Evolutionary conservation across 2,113 vertebrate genomes (phyloP), one percentile per base, ranked within the genome.

Genomic region (Gymnobelideus leadbeateri): DNA sequence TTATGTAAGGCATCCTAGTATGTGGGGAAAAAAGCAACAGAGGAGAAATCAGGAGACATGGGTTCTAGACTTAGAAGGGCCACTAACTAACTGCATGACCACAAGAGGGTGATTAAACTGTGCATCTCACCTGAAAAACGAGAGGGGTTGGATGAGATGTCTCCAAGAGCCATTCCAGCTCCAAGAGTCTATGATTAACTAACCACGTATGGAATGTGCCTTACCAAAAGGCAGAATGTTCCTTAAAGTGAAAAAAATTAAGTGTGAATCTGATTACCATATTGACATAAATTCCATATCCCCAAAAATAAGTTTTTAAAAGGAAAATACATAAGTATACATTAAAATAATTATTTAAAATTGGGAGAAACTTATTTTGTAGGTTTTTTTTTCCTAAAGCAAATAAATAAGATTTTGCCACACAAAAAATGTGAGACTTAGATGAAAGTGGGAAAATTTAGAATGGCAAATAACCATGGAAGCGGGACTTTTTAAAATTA

Each of bases 201-300:
- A 89, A 90, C 91, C 51, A 92, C 89, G 61, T 37, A 94, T 2
- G 28, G 93, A 57, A 77, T 91, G 0, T 23, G 47, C 55, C 90
- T 94, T 61, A 50, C 55, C 91, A 93, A 93, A n/a, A 91, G 91
- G 46, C 43, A 55, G 91, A 54, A 92, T 54, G 16, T 84, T 94
- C 95, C 53, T 95, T 91, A 94, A 91, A 91, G 84, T 52, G 57
- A 89, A 23, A 1, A 84, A 7, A n/a, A 84, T 43, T 43, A 21
- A 84, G n/a, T n/a, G 19, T 84, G 5, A 43, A 43, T 84, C 68
- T 43, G 68, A 84, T 43, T 84, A 43, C 68, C n/a, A 84, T 84
- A 84, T 8, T 84, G n/a, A 19, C 7, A 84, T 77, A 77, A 77
- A 77, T 23, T 6, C 43, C 19, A 84, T 43, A 84, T 19, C 68